phyloP scores from a whole-genome alignment of 2,113 vertebrate species.

The Laticauda colubrina region DNA sequence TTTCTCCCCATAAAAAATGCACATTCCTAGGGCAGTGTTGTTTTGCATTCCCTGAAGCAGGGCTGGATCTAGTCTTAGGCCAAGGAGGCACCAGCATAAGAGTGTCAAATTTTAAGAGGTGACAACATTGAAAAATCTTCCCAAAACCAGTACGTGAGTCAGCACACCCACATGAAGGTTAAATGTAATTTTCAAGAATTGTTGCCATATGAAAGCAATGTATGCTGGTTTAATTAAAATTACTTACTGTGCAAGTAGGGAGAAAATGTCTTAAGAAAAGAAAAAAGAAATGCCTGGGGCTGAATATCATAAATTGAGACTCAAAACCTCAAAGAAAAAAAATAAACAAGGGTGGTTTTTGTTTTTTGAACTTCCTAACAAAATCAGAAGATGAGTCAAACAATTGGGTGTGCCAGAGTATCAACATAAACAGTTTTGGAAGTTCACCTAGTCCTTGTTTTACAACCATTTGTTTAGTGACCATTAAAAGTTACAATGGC shows the following conservation, averaged over 20 bases:
- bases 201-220: neutral
- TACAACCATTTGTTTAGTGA: too few relatives aligned
- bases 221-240: neutral
- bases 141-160: neutral
- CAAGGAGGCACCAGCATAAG: neutral
- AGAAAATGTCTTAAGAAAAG: neutral
- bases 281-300: neutral
- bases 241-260: neutral
- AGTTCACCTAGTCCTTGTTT: too few relatives aligned
- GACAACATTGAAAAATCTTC: neutral
- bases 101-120: neutral
- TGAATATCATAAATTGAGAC: neutral
- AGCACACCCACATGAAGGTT: neutral
- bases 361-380: too few relatives aligned
- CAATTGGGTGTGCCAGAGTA: too few relatives aligned
- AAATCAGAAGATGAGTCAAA: too few relatives aligned
- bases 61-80: neutral
- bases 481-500: too few relatives aligned
- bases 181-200: neutral
- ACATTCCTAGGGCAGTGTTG: neutral
- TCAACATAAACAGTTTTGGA: too few relatives aligned
- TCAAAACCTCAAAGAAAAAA: neutral
- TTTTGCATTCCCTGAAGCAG: neutral
- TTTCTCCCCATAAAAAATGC: too few relatives aligned
- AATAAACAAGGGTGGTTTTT: too few relatives aligned